phyloP scores from a whole-genome alignment of 2,888 invertebrate species.

The Slavum lentiscoides region DNA sequence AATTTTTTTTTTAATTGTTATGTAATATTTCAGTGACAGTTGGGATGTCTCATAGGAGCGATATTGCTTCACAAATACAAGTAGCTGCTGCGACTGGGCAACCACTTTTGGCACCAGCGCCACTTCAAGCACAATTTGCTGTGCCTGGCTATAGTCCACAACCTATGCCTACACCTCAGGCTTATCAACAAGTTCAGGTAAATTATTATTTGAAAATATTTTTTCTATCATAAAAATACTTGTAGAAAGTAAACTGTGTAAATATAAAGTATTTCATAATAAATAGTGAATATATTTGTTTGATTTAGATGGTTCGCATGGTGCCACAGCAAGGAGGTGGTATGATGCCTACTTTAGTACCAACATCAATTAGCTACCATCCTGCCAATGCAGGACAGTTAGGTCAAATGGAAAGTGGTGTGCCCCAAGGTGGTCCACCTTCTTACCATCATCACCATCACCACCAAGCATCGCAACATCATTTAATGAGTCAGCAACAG shows the following conservation, averaged over 20 bases:
- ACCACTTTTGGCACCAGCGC: slow-evolving; percentile 79
- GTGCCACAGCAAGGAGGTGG: slow-evolving; percentile 58
- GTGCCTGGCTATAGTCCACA: slow-evolving; percentile 58
- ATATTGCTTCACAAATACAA: slow-evolving; percentile 61
- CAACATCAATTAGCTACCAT: slow-evolving; percentile 62
- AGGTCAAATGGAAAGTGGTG: slow-evolving; percentile 57
- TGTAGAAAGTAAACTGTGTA: background rate
- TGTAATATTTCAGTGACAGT: slow-evolving; percentile 43
- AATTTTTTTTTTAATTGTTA: background rate
- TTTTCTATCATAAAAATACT: background rate
- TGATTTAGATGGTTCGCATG: slow-evolving; percentile 67
- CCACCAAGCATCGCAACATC: slow-evolving; percentile 42
- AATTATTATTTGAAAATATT: background rate
- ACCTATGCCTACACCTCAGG: slow-evolving; percentile 58
- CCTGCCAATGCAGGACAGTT: slow-evolving; percentile 63
- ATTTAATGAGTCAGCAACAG: slow-evolving; percentile 43
- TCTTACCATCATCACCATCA: slow-evolving; percentile 49
- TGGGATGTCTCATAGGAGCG: slow-evolving; percentile 46
- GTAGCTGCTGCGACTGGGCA: slow-evolving; percentile 84
- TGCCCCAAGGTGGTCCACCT: slow-evolving; percentile 55
- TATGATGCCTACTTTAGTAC: slow-evolving; percentile 58
- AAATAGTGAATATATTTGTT: background rate
- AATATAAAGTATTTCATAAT: background rate
- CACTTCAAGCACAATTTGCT: slow-evolving; percentile 64
- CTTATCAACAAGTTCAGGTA: slow-evolving; percentile 60